phyloP scores from a whole-genome alignment of 2,113 vertebrate species.

The Chauna torquata region DNA sequence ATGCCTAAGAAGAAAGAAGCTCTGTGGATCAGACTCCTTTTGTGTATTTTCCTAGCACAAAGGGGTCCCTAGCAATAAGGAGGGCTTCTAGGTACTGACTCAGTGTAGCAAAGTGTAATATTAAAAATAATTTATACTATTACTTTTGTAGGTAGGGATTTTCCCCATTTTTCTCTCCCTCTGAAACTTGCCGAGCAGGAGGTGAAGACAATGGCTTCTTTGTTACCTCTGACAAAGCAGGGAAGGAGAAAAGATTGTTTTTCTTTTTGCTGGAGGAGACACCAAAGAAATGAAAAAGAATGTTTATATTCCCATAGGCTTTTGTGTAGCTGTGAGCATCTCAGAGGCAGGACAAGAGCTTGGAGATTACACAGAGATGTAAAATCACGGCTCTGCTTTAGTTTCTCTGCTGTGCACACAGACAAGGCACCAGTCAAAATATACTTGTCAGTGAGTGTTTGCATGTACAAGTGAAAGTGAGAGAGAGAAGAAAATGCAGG shows the following conservation, averaged over 20 bases:
- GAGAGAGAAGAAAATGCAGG: background rate
- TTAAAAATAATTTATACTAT: background rate
- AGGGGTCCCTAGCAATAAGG: background rate
- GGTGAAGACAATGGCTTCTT: constrained; percentile 3
- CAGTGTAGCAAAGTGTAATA: background rate
- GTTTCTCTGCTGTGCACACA: background rate
- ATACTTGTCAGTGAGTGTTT: background rate
- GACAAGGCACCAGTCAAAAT: background rate
- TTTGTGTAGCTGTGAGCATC: background rate
- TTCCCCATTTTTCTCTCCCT: background rate
- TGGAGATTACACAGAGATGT: background rate
- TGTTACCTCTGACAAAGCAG: background rate
- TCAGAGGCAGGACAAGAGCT: background rate
- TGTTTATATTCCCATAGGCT: background rate
- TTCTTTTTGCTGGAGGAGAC: background rate
- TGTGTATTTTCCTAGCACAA: background rate
- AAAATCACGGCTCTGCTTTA: background rate
- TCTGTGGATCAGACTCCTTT: constrained; percentile 15
- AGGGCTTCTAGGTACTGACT: background rate
- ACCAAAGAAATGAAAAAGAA: background rate
- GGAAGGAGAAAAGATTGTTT: background rate
- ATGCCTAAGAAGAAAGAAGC: constrained; percentile 31
- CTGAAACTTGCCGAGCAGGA: constrained; percentile 1
- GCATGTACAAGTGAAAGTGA: background rate
- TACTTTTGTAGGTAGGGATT: background rate